A percentile compares a stretch with the other conserved stretches of the same genome.
These are phyloP conservation scores for Tachycineta bicolor DNA, from an alignment of 2,113 vertebrate species.

Conservation along the genomic window DNA sequence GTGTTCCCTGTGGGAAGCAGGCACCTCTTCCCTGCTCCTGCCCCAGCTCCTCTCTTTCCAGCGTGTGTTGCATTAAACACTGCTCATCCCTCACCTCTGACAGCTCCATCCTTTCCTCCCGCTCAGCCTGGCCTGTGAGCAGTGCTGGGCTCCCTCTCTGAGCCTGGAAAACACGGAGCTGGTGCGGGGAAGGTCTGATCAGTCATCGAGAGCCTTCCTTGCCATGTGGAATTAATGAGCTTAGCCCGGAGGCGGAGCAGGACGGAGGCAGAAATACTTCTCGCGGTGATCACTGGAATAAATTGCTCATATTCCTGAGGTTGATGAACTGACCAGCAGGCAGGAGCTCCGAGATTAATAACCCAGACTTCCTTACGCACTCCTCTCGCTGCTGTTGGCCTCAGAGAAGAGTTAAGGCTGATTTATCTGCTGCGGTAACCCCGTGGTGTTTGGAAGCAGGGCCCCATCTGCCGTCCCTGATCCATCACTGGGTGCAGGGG, in stretches of 20 bases:
- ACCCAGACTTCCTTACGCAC: not conserved
- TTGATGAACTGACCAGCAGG: not conserved
- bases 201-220: not conserved
- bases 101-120: not conserved
- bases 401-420: not conserved
- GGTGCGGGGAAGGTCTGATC: not conserved
- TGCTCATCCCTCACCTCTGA: not conserved
- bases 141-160: not conserved
- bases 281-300: not conserved
- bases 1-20: not conserved
- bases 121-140: not conserved
- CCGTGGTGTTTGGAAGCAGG: not conserved
- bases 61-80: not conserved
- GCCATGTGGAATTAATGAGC: not conserved
- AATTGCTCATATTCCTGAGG: not conserved
- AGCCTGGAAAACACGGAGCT: rapidly evolving
- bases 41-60: not conserved
- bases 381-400: not conserved
- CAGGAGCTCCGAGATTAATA: not conserved
- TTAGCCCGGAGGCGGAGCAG: not conserved
- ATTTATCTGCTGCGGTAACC: not conserved
- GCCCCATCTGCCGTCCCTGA: not conserved
- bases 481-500: not conserved
- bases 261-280: not conserved
- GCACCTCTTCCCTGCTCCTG: not conserved